Conservation (phyloP, 2,888 invertebrate species). For the Chymomyza amoena region DNA sequence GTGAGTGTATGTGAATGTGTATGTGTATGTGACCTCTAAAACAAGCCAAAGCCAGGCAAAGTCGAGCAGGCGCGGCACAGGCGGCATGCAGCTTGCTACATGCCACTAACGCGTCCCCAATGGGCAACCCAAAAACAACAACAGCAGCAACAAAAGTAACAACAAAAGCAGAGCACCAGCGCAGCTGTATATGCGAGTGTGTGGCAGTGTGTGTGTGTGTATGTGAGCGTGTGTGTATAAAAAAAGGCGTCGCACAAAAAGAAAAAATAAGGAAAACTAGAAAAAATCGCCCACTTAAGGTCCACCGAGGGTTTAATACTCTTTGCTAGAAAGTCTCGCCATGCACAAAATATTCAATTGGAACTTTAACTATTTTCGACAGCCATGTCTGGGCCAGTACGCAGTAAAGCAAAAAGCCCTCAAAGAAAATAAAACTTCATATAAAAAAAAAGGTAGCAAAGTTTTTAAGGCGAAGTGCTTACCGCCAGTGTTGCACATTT, state of each 20-base stretch:
- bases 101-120: slow-evolving; percentile 73
- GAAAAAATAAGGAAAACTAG: neutral
- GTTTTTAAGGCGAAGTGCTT: too few relatives aligned
- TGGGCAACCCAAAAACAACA: slow-evolving; percentile 69
- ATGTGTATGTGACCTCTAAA: slow-evolving; percentile 59
- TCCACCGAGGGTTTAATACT: neutral
- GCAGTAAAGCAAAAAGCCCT: too few relatives aligned
- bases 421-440: too few relatives aligned
- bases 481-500: too few relatives aligned
- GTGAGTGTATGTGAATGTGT: slow-evolving; percentile 4
- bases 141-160: slow-evolving; percentile 16
- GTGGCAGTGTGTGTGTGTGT: neutral
- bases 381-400: too few relatives aligned
- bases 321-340: neutral
- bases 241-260: neutral
- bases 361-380: too few relatives aligned
- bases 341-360: too few relatives aligned
- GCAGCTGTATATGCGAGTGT: neutral
- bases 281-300: neutral
- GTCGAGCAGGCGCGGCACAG: slow-evolving; percentile 48
- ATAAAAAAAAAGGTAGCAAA: too few relatives aligned
- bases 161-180: slow-evolving; percentile 12
- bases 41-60: slow-evolving; percentile 64
- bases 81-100: slow-evolving; percentile 53
- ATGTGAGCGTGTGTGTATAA: neutral